A percentile compares a stretch with the other conserved stretches of the same genome.
Conservation (phyloP, 2,888 invertebrate genomes). For the Hipparchia semele region DNA sequence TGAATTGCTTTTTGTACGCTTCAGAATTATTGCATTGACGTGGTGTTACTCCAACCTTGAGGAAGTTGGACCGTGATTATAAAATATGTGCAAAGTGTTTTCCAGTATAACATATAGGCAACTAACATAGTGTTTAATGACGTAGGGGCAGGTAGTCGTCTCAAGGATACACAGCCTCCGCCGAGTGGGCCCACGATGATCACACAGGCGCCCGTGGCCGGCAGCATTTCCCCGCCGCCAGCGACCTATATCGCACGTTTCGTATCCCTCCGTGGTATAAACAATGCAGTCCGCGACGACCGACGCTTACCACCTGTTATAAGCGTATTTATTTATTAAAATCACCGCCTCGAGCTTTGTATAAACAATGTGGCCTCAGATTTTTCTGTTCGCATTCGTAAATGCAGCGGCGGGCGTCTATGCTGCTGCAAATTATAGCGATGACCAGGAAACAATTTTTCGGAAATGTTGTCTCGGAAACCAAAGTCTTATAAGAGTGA, state of each 20-base stretch:
- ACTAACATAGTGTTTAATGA: slow-evolving; percentile 24
- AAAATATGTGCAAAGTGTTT: not conserved
- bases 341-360: slow-evolving; percentile 27
- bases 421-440: slow-evolving; percentile 37
- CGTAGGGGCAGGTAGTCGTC: slow-evolving; percentile 43
- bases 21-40: slow-evolving; percentile 12
- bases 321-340: slow-evolving; percentile 47
- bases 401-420: slow-evolving; percentile 38
- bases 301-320: slow-evolving; percentile 67
- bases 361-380: slow-evolving; percentile 59
- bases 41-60: not conserved
- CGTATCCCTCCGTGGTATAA: slow-evolving; percentile 46
- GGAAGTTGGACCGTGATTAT: not conserved
- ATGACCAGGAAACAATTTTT: slow-evolving; percentile 53
- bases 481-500: slow-evolving; percentile 62
- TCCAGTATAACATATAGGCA: slow-evolving; percentile 8
- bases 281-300: slow-evolving; percentile 64
- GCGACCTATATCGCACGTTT: slow-evolving; percentile 59
- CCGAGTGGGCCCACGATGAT: slow-evolving; percentile 39
- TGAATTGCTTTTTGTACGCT: slow-evolving; percentile 18
- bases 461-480: slow-evolving; percentile 68
- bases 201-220: slow-evolving; percentile 45
- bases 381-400: slow-evolving; percentile 54
- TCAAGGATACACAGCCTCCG: slow-evolving; percentile 73
- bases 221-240: slow-evolving; percentile 57